These are phyloP conservation scores for Dysdera silvatica DNA, from an alignment of 1,140 invertebrate genomes.

Conservation along the genomic window DNA sequence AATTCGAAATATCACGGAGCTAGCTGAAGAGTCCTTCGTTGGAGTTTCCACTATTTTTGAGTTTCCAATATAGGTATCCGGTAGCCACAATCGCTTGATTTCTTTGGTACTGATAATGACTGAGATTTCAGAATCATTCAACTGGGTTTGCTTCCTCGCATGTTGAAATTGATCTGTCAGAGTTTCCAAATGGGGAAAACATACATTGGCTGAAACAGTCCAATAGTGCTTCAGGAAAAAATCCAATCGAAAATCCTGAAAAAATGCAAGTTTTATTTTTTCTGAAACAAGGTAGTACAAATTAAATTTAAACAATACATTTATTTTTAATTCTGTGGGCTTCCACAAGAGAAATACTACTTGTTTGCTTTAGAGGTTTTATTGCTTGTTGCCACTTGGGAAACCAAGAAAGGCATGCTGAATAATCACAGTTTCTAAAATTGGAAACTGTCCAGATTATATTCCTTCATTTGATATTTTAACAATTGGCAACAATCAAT, in stretches of 20 bases:
- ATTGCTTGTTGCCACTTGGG: too few species aligned
- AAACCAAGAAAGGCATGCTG: too few species aligned
- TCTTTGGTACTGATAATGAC: slow-evolving; percentile 12
- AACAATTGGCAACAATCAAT: too few species aligned
- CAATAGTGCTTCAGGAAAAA: slow-evolving; percentile 20
- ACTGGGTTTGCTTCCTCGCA: background rate
- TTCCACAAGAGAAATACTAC: too few species aligned
- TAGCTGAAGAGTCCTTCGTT: slow-evolving; percentile 11
- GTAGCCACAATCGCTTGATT: slow-evolving; percentile 60
- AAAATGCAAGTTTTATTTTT: background rate
- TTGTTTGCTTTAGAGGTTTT: too few species aligned
- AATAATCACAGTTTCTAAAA: background rate
- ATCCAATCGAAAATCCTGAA: slow-evolving; percentile 18
- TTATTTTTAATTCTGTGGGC: too few species aligned
- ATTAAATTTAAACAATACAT: too few species aligned
- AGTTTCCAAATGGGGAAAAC: background rate
- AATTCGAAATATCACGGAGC: background rate
- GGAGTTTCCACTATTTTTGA: slow-evolving; percentile 60
- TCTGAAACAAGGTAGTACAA: background rate
- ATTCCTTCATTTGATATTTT: too few species aligned
- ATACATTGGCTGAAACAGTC: background rate
- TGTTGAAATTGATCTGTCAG: background rate
- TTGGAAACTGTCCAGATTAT: too few species aligned
- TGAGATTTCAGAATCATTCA: background rate
- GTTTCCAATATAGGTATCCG: slow-evolving; percentile 76